Conservation (phyloP, 2,888 invertebrate genomes). For the Byasa hedistus region DNA sequence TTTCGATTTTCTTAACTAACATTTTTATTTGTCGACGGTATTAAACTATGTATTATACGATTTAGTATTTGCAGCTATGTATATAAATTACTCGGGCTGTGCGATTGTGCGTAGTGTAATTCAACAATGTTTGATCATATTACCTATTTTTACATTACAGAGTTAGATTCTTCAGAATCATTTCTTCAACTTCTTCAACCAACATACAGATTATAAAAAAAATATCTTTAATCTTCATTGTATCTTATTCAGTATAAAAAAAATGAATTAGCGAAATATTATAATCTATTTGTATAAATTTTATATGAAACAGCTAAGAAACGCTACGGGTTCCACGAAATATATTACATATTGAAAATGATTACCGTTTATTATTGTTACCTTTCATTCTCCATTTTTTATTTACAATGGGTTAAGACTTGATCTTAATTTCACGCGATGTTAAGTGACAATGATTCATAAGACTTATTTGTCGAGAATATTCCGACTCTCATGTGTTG, state of each 20-base stretch:
- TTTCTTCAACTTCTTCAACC: no score
- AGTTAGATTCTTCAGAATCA: no score
- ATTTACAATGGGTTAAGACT: no score
- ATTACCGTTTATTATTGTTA: conserved; percentile 35
- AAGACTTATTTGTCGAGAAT: no score
- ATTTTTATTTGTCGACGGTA: conserved; percentile 48
- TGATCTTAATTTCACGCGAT: no score
- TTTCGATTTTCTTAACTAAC: conserved; percentile 39
- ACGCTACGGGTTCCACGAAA: conserved; percentile 79
- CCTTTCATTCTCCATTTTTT: no score
- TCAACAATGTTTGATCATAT: conserved; percentile 13
- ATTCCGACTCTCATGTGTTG: no score
- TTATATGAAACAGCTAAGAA: conserved; percentile 76
- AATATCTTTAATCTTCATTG: no score
- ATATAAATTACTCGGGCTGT: conserved; percentile 29
- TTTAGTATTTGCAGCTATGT: conserved; percentile 21
- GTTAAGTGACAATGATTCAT: no score
- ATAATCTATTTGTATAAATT: conserved; percentile 67
- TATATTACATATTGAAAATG: conserved; percentile 74
- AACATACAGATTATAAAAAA: no score
- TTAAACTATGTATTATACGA: conserved; percentile 43
- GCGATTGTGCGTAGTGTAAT: conserved; percentile 6
- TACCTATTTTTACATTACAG: no score
- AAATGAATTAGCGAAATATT: conserved; percentile 57
- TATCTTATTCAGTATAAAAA: no score